Conservation (phyloP, 2,113 vertebrate genomes). For the Tonatia bakeri region DNA sequence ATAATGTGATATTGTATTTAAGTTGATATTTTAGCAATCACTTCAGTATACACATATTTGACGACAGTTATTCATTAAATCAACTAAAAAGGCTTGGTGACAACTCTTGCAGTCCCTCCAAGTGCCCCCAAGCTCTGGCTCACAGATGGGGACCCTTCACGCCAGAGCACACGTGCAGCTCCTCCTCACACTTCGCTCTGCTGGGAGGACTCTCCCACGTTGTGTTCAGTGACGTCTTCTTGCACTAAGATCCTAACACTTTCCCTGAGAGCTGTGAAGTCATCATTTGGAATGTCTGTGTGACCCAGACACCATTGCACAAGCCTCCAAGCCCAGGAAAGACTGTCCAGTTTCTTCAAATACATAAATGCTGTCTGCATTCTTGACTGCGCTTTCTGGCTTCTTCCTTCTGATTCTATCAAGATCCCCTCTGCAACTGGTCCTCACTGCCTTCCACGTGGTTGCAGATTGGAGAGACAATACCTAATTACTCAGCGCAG, state of each 20-base stretch:
- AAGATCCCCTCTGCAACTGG: background rate
- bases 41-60: background rate
- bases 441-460: background rate
- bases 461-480: background rate
- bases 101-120: background rate
- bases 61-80: background rate
- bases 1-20: constrained; percentile 12
- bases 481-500: background rate
- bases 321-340: constrained; percentile 28
- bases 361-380: background rate
- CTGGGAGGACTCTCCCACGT: constrained; percentile 49
- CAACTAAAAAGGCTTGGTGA: background rate
- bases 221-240: constrained; percentile 42
- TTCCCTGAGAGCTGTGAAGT: background rate
- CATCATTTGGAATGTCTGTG: background rate
- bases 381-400: background rate
- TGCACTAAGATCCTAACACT: background rate
- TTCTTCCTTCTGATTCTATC: background rate
- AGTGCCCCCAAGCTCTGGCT: background rate
- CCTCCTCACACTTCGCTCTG: constrained; percentile 65
- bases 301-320: background rate
- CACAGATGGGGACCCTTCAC: background rate
- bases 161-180: constrained; percentile 51
- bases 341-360: constrained; percentile 21
- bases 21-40: background rate